phyloP scores from a whole-genome alignment of 2,888 invertebrate genomes.

The Eupsilia transversa region DNA sequence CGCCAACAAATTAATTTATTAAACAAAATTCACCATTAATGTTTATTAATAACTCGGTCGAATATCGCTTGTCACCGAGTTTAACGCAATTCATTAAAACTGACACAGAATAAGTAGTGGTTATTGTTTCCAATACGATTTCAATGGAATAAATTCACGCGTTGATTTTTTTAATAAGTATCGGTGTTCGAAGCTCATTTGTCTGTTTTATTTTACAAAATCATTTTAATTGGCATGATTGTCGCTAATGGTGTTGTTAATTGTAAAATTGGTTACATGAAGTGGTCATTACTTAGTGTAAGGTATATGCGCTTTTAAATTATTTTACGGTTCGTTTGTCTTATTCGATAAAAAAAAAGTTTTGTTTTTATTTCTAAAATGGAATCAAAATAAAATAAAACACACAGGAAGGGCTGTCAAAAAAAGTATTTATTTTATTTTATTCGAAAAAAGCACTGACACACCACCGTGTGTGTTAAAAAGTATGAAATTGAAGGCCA shows the following conservation, averaged over 20 bases:
- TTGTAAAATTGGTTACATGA: constrained; percentile 21
- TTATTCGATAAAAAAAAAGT: background rate
- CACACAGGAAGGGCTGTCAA: too few species aligned
- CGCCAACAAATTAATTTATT: constrained; percentile 8
- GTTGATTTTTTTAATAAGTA: constrained; percentile 52
- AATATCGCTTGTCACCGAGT: constrained; percentile 37
- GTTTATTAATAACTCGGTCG: constrained; percentile 39
- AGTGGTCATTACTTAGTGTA: constrained; percentile 4
- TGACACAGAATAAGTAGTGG: constrained; percentile 44
- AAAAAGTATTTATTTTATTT: too few species aligned
- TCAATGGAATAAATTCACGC: constrained; percentile 43
- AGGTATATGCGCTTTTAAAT: background rate
- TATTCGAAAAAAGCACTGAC: too few species aligned
- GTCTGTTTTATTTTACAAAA: constrained; percentile 31
- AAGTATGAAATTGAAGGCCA: too few species aligned
- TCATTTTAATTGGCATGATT: constrained; percentile 30
- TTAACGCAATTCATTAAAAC: constrained; percentile 60
- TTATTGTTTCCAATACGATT: constrained; percentile 51
- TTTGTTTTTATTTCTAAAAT: background rate
- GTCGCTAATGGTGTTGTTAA: constrained; percentile 21
- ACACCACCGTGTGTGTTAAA: too few species aligned
- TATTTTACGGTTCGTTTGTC: background rate
- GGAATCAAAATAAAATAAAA: background rate
- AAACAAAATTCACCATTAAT: constrained; percentile 29
- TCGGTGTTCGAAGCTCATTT: constrained; percentile 10